Evolutionary conservation across 2,888 invertebrate genomes (phyloP), one percentile per base, ranked within the genome.

Genomic region (Ormia ochracea): DNA sequence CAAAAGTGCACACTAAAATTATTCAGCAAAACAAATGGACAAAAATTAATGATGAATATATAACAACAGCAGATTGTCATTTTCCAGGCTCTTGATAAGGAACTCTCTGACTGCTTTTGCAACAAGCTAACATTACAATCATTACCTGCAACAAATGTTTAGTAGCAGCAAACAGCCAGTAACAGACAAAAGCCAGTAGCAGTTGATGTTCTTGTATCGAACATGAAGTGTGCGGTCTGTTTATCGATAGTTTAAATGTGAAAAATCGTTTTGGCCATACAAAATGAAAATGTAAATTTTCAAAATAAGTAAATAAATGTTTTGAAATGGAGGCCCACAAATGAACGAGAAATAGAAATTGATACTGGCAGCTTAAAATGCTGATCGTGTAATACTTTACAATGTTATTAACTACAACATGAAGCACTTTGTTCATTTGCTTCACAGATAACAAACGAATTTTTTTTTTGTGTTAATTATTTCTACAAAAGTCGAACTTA

Each of bases 31-130:
- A 58, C 48, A 66, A 74, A 74, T 58, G 58, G 56, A 74, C 50
- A 73, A 54, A 59, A 76, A 80, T 76, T 80, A 80, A 80, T 80
- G 76, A 80, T 80, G 76, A 80, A 76, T 79, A 75, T 70, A 79
- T 79, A 75, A 79, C 76, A 80, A 63, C 68, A 73, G 58, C 68
- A 76, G 80, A 80, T 80, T 76, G 80, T 76, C 72, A 76, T 76
- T 68, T 76, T 76, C 72, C 66, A 68, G 72, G 72, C 61, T 68
- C 54, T 48, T 68, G 76, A 76, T 76, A 76, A 72, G 68, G 63
- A 61, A 73, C 61, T 58, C 50, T 73, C 23, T 45, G 61, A 31
- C 21, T 52, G 50, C 17, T 50, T 9, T 26, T 52, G 43, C 23
- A 48, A 58, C 31, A 43, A 21, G 45, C 6, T 14, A 36, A 26